Base-by-base conservation (phyloP, 2,888 invertebrate species). In the Fissipunctia ypsillon region DNA sequence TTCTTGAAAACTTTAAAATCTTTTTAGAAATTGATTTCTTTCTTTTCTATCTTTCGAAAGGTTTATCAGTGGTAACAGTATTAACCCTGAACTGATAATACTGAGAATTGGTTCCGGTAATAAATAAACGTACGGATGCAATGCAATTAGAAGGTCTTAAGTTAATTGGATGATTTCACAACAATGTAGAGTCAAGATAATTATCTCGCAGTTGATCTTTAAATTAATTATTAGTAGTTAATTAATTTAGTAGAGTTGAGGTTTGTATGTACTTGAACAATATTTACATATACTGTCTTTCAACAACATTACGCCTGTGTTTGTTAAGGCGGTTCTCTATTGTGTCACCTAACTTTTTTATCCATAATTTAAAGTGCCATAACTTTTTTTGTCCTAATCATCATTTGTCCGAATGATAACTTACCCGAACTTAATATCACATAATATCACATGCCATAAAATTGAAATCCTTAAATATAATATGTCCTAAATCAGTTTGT, bases 181-280 rank as follows among this genome's bases (percentile, higher is more conserved):
- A 77, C 43, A 50, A 57, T 56, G 31, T 61, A 14, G 3, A 28
- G 41, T 45, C 35, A 43, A 43, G 76, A 50, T 76, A 64, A n/a
- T 50, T 50, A 76, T 76, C 60, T 69, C n/a, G 22, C 22, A 19
- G 31, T 66, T 38, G 50, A 66, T 78, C 28, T 56, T 48, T n/a
- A 35, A 72, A 66, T 61, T 52, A 65, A 60, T 78, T 48, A 35
- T 45, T 25, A 22, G 1, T 65, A 16, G 73, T 61, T 48, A 52
- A 38, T 69, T 31, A 52, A 52, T 77, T 41, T 7, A 6, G 28
- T 54, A 6, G 1, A 31, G 14, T 28, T 10, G 45, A 50, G 6
- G n/a, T n/a, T n/a, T 22, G 57, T 57, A n/a, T 9, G 35, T 57
- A n/a, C 43, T 70, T 56, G n/a, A 54, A 54, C 35, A 28, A 48